A percentile compares a stretch with the other conserved stretches of the same genome.
These are phyloP conservation scores for Sylvia borin DNA, from an alignment of 2,797 vertebrate species.

Conservation along the genomic window DNA sequence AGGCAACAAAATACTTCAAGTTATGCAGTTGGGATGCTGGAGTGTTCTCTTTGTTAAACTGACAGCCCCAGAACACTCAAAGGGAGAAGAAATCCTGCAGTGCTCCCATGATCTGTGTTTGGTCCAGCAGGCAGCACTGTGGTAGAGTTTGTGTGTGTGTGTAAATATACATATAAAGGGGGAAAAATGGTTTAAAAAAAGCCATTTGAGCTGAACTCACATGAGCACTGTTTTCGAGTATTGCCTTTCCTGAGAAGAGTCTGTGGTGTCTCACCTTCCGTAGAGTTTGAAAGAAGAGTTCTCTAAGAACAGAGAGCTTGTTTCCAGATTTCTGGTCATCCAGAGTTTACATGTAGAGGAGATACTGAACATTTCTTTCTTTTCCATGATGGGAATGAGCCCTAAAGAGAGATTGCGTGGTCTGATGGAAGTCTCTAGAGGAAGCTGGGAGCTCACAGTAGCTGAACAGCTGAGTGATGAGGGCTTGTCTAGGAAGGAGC, in stretches of 20 bases:
- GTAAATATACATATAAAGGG: not conserved
- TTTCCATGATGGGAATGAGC: not conserved
- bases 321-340: not conserved
- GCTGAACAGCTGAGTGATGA: not conserved
- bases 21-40: not conserved
- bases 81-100: not conserved
- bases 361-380: not conserved
- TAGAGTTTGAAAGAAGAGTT: not conserved
- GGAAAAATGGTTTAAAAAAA: rapidly evolving
- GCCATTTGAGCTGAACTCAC: not conserved
- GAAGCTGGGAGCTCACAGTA: not conserved
- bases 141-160: not conserved
- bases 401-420: not conserved
- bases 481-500: not conserved
- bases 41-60: not conserved
- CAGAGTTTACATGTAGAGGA: not conserved
- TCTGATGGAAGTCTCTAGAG: not conserved
- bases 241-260: not conserved
- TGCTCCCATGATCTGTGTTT: not conserved
- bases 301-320: not conserved
- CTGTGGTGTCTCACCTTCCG: not conserved
- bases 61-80: not conserved
- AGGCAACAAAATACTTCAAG: not conserved
- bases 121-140: not conserved
- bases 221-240: not conserved